Evolutionary conservation across 2,888 invertebrate species (phyloP).

Genomic region (Eupithecia subfuscata): DNA sequence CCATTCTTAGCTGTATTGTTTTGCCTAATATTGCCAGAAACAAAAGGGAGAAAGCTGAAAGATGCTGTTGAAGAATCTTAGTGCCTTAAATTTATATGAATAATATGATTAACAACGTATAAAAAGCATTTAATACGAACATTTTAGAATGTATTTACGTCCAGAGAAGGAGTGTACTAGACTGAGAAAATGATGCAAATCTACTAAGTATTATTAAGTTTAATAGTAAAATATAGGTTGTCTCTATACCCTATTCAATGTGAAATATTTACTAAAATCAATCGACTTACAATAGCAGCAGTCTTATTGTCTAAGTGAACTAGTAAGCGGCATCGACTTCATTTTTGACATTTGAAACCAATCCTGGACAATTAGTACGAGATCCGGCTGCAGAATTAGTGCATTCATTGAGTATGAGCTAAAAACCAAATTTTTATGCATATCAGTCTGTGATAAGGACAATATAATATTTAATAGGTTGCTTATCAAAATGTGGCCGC

Average conservation of each 20-base stretch:
- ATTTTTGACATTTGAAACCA: too few relatives aligned
- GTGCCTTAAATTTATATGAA: background rate
- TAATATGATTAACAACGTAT: background rate
- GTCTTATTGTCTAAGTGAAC: too few relatives aligned
- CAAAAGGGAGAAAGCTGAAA: conserved; percentile 61
- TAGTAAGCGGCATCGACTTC: too few relatives aligned
- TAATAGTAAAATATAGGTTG: background rate
- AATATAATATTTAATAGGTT: too few relatives aligned
- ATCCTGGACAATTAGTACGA: too few relatives aligned
- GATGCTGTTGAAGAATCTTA: conserved; percentile 53
- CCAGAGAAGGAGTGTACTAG: background rate
- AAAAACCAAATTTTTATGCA: too few relatives aligned
- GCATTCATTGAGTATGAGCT: too few relatives aligned
- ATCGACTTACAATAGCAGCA: background rate
- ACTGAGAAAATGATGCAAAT: background rate
- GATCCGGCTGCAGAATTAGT: too few relatives aligned
- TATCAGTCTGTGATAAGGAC: too few relatives aligned
- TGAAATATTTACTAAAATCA: background rate
- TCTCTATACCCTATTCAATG: background rate
- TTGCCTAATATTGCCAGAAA: conserved; percentile 62
- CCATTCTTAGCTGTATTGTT: conserved; percentile 57
- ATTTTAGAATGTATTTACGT: background rate
- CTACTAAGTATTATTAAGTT: background rate
- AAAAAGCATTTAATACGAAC: background rate
- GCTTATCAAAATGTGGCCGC: too few relatives aligned